Percentiles rank a stretch among this genome's conserved stretches.
Conservation (phyloP, 2,888 invertebrate species). For the Hedychridium roseum region DNA sequence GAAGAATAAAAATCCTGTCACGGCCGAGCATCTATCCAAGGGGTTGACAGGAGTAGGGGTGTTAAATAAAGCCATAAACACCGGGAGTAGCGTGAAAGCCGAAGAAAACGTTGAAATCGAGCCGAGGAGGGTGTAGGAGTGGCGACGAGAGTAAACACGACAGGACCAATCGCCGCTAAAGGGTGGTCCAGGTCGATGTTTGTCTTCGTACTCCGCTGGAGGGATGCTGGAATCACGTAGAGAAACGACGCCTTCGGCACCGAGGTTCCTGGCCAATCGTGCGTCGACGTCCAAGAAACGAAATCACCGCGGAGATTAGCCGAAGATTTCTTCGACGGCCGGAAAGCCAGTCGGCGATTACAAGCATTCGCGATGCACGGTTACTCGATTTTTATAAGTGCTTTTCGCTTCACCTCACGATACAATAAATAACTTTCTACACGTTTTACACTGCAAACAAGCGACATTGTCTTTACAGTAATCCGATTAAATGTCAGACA, state of each 20-base stretch:
- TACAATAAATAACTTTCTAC: too few relatives aligned
- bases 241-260: constrained; percentile 16
- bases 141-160: constrained; percentile 49
- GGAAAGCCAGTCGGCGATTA: constrained; percentile 39
- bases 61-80: too few relatives aligned
- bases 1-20: too few relatives aligned
- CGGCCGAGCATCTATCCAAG: too few relatives aligned
- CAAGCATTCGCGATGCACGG: constrained; percentile 14
- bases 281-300: constrained; percentile 11
- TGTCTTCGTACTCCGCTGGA: constrained; percentile 41
- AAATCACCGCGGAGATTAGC: constrained; percentile 14
- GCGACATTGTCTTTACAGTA: too few relatives aligned
- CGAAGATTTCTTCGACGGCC: constrained; percentile 17
- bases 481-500: too few relatives aligned
- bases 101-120: too few relatives aligned
- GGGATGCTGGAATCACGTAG: constrained; percentile 40
- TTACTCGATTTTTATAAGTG: too few relatives aligned
- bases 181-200: constrained; percentile 53
- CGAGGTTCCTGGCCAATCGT: constrained; percentile 27
- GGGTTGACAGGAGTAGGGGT: too few relatives aligned
- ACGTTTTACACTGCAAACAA: too few relatives aligned
- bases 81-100: too few relatives aligned
- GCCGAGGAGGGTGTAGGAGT: constrained; percentile 46
- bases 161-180: constrained; percentile 51
- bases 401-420: too few relatives aligned